Evolutionary conservation across 2,797 vertebrate species (phyloP).

Genomic region (Sebastes cheni): DNA sequence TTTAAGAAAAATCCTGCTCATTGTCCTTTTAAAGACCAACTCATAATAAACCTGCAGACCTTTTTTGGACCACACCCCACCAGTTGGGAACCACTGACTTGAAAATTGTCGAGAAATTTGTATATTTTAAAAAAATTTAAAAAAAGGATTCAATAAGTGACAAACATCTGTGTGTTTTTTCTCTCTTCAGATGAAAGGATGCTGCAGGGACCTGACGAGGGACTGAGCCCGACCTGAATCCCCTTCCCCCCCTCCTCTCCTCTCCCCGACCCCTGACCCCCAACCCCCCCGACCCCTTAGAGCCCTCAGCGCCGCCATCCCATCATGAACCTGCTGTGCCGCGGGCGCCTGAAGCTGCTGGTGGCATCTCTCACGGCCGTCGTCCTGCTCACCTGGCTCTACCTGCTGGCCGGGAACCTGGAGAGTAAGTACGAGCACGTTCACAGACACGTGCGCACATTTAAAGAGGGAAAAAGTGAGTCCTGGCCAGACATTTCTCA

Average conservation of each 20-base stretch:
- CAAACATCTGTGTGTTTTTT: not conserved
- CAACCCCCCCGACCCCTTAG: conserved; percentile 19
- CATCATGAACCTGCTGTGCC: conserved; percentile 90
- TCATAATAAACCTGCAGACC: too few species aligned
- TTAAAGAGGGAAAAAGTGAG: too few species aligned
- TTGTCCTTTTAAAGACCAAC: too few species aligned
- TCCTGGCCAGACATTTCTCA: not conserved
- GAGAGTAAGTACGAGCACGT: conserved; percentile 79
- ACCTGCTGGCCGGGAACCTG: conserved; percentile 84
- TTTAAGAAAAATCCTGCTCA: too few species aligned
- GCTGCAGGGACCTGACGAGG: conserved; percentile 71
- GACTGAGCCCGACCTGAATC: conserved; percentile 80
- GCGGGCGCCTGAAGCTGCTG: conserved; percentile 88
- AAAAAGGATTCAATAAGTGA: too few species aligned
- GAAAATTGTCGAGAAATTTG: too few species aligned
- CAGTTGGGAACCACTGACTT: too few species aligned
- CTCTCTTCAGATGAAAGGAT: conserved; percentile 74
- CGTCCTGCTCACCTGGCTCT: conserved; percentile 84
- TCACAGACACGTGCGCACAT: not conserved
- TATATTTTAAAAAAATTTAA: too few species aligned
- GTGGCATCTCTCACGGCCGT: conserved; percentile 79
- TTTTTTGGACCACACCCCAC: too few species aligned
- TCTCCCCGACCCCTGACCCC: conserved; percentile 2
- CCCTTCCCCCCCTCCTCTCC: conserved; percentile 11
- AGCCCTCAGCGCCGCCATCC: conserved; percentile 51